Base-by-base conservation (phyloP, 2,113 vertebrate genomes). In the Fukomys damarensis region DNA sequence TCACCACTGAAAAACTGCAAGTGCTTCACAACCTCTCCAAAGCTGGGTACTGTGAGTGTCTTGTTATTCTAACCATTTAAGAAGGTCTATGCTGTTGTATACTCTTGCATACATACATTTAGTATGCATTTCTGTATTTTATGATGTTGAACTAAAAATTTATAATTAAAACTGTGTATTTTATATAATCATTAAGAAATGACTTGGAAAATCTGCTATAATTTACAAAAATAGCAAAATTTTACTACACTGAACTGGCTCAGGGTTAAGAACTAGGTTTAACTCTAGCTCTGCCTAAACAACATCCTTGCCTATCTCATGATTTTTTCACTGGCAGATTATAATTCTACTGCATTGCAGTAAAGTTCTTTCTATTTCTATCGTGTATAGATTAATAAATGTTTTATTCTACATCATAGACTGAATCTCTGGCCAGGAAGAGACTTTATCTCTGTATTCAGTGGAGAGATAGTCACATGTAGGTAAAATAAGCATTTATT, bases 81-180 rank as follows among this genome's bases (percentile, higher is more conserved):
- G 20, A 54, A 49, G 22, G 2, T 92, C 2, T 38, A 9, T 32
- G 83, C 12, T 68, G 3, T 46, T 70, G 0, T 59, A 80, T 58
- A 80, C 43, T 86, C 9, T 65, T 20, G 20, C 56, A 5, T 94
- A 54, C 17, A 10, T 63, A 41, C 1, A 52, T 22, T 89, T 80
- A 35, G 20, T 87, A 11, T 83, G 0, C 52, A 81, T 85, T 92
- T 77, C 49, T 16, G 54, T 59, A 9, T 94, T 49, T 84, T 74
- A 54, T 80, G 4, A 59, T 41, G 7, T 49, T 74, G 26, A 96
- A 93, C 79, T 95, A 7, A 79, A 94, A 93, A 63, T 76, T 72
- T 6, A 54, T 46, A 79, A 83, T 16, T 61, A 49, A 81, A 87
- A 59, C 54, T 86, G 32, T 88, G 8, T 54, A 8, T 61, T 91